Evolutionary conservation across 2,113 vertebrate species (phyloP), one percentile per base, ranked within the genome.

Genomic region (Sturnus vulgaris): DNA sequence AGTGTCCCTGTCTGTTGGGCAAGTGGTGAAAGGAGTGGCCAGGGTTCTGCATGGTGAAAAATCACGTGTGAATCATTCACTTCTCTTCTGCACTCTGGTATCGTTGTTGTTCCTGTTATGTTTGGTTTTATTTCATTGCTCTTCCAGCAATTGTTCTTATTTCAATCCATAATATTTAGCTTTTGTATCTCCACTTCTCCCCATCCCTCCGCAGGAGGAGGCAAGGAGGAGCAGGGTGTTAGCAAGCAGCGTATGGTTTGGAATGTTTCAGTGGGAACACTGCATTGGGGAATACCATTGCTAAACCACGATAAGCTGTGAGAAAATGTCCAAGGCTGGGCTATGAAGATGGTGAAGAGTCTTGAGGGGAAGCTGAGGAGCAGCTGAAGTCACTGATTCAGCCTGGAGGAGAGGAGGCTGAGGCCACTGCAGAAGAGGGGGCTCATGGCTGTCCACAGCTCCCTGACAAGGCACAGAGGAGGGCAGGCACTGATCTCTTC

Each of bases 171-270:
- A 22, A 17, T 28, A 33, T 59, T 65, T 37, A 13, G 18, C 12
- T 50, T 57, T 72, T 13, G 10, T 65, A 22, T 30, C 22, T 44
- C 52, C 37, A 22, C 2, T 42, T 57, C 31, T 57, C 33, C 33
- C 11, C 21, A 9, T 19, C 44, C 14, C 22, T 7, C 59, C 6
- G 4, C 2, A 23, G 76, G 31, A 47, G 52, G 33, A 42, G 15
- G 13, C 11, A 55, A 71, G 14, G 13, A 6, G 6, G 17, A 50
- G 7, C 10, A 17, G 6, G 10, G 42, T 57, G 66, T 1, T 15
- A 22, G 42, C 0, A 0, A 88, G 76, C 10, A 15, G 42, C 0
- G 0, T 1, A 4, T 22, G 25, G 30, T 21, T 63, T 30, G 57
- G 42, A 56, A 25, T 3, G 3, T 37, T 56, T 42, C 66, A 64